Base-by-base conservation (phyloP, 2,113 vertebrate species). In the Antechinus stuartii region DNA sequence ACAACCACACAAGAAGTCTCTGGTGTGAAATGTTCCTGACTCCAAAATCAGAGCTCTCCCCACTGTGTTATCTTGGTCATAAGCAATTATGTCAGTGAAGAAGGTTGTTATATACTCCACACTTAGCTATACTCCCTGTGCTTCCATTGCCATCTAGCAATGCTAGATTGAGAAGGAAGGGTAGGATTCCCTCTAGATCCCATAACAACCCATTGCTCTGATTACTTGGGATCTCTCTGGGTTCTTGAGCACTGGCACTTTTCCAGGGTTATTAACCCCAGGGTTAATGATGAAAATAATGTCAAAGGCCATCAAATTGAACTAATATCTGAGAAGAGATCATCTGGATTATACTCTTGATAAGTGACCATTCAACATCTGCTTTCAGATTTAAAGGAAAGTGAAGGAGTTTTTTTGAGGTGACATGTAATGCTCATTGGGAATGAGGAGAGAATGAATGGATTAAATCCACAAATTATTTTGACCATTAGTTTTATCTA, bases 121-220 rank as follows among this genome's bases (percentile, higher is more conserved):
- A 23, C 57, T 56, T 90, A 42, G 42, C 50, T 90, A 19, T 26
- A 49, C 1, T 8, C 49, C 27, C 56, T 49, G 55, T 35, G 53
- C 47, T 94, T 54, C 53, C 54, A 76, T n/a, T 91, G 23, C 35
- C 35, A 42, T 35, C 27, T 27, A 42, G 57, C 0, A 12, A 54
- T 0, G 46, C 57, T 52, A 25, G 2, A 1, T 68, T 96, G 54
- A 76, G 91, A 53, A 68, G 26, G n/a, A 42, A 54, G 35, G n/a
- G n/a, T n/a, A 47, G 12, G 50, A 84, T 47, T 96, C 35, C 76
- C 30, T 94, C 23, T 90, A 89, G 92, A 55, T 16, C 61, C 90
- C 89, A 47, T 92, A 76, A 92, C 56, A 91, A 50, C 6, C 52
- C 42, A 24, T 22, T 52, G 47, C 12, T 19, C 54, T 84, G 35